Base-by-base conservation (phyloP, 2,113 vertebrate genomes). In the Zeus faber region DNA sequence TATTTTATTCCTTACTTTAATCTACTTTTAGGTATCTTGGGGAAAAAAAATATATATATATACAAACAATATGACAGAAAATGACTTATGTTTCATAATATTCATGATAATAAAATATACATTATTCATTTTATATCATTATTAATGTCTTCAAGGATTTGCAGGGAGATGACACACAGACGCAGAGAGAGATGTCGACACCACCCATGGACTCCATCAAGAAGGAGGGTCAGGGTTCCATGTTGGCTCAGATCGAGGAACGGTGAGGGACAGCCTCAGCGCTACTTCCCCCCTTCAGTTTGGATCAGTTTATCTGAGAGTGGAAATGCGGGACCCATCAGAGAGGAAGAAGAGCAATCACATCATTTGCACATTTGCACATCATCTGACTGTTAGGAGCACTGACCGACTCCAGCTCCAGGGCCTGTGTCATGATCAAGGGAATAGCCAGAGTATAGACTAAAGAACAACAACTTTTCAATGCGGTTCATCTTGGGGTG, bases 201-300 rank as follows among this genome's bases (percentile, higher is more conserved):
- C 65, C 67, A 5, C 21, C 61, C n/a, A 55, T 46, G 20, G 77
- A 77, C 8, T 58, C 9, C 48, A 69, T 72, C 44, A 64, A 69
- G 71, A 77, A 35, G 22, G 81, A 84, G 62, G 70, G 65, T 0
- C 72, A 63, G 50, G 63, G 77, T 23, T 35, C 29, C 0, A 39
- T 69, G 17, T 45, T 70, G 17, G 76, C 53, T 18, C 70, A 62
- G 5, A 23, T 83, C 58, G 81, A 88, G 51, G 82, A 81, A 24
- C 81, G 86, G 89, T 86, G 1, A 70, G 77, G 0, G 0, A 7
- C 22, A n/a, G n/a, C n/a, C n/a, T n/a, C n/a, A n/a, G n/a, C 1
- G 0, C 18, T 47, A 5, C 3, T 16, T 26, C 25, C n/a, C 23
- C 3, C 23, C 25, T 7, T 48, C 17, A n/a, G 17, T 46, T 8